Conservation (phyloP, 1,140 invertebrate genomes). For the Microplitis mediator region DNA sequence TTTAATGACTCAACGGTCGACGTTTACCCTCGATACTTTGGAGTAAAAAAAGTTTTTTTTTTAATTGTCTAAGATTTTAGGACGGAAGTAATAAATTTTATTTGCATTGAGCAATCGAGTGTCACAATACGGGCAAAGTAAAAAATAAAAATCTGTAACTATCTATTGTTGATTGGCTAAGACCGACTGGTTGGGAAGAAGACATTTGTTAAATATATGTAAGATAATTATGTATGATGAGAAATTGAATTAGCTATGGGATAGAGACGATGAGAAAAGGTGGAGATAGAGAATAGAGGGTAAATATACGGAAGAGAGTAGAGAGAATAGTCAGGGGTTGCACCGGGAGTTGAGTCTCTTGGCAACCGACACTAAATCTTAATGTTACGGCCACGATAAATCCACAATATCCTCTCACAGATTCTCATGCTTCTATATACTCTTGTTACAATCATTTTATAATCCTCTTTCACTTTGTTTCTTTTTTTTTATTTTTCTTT, state of each 20-base stretch:
- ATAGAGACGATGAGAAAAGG: background rate
- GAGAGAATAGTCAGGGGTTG: background rate
- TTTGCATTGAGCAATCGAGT: no score
- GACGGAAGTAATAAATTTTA: no score
- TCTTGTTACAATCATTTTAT: conserved; percentile 15
- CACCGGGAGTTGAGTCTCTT: conserved; percentile 21
- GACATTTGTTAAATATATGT: background rate
- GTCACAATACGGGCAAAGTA: no score
- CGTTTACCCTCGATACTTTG: no score
- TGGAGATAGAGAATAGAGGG: background rate
- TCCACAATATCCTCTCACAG: conserved; percentile 22
- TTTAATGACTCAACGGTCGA: no score
- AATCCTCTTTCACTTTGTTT: background rate
- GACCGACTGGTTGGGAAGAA: no score
- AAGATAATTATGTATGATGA: conserved; percentile 34
- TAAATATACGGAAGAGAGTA: background rate
- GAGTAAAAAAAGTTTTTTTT: no score
- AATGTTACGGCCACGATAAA: conserved; percentile 36
- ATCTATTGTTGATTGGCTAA: background rate
- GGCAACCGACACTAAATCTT: conserved; percentile 33
- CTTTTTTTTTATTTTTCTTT: background rate
- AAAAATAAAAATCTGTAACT: no score
- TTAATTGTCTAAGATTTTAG: no score
- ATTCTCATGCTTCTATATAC: conserved; percentile 17
- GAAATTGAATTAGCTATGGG: conserved; percentile 31